These are phyloP conservation scores for Anadara kagoshimensis DNA, from an alignment of 1,140 invertebrate genomes.

Conservation along the genomic window DNA sequence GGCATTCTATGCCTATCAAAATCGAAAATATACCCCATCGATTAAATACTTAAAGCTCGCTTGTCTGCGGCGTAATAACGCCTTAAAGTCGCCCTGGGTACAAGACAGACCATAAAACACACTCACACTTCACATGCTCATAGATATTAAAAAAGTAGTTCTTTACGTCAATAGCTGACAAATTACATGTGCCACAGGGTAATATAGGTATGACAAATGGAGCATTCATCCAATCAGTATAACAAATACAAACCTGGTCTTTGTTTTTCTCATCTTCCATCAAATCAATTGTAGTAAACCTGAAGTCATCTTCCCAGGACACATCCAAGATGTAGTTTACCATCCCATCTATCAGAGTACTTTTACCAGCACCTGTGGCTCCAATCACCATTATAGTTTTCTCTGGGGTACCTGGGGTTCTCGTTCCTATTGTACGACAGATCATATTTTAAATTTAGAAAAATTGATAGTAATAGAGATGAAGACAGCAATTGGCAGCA, in stretches of 20 bases:
- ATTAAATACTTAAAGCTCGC: no score
- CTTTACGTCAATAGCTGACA: no score
- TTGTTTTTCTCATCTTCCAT: constrained; percentile 17
- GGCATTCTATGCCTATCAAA: no score
- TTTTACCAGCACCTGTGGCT: constrained; percentile 18
- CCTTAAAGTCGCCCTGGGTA: no score
- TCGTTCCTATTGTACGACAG: not conserved
- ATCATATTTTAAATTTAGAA: not conserved
- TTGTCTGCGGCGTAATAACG: no score
- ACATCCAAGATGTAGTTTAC: constrained; percentile 25
- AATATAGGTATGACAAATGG: no score
- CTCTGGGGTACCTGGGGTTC: not conserved
- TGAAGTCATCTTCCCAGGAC: constrained; percentile 20
- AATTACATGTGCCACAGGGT: no score
- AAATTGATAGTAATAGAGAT: not conserved
- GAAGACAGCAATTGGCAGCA: not conserved
- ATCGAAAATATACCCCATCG: no score
- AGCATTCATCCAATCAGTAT: no score
- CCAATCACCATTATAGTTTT: constrained; percentile 25
- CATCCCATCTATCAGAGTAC: constrained; percentile 21
- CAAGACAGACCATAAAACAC: no score
- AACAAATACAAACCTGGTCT: not conserved
- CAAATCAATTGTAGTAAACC: constrained; percentile 7
- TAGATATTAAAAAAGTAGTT: no score
- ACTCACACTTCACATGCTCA: no score